These are phyloP conservation scores for Andricus curvator DNA, from an alignment of 2,888 invertebrate genomes.

Conservation along the genomic window DNA sequence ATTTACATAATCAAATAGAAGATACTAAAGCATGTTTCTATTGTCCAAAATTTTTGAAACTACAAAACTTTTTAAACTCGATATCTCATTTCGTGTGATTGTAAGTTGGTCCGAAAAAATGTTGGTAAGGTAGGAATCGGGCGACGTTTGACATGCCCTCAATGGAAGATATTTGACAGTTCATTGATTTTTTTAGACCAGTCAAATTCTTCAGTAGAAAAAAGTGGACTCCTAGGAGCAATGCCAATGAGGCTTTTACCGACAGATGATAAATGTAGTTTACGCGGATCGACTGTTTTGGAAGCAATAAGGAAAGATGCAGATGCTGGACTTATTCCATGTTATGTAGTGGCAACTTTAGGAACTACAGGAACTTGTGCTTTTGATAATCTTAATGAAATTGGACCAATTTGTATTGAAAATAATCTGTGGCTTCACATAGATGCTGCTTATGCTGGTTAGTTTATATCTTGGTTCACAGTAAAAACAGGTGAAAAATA, in stretches of 20 bases:
- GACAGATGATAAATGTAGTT: constrained; percentile 83
- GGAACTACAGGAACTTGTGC: constrained; percentile 94
- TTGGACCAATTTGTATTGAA: constrained; percentile 90
- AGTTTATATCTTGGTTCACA: neutral
- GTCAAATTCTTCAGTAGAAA: constrained; percentile 94
- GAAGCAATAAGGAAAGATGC: constrained; percentile 88
- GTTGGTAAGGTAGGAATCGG: too few relatives aligned
- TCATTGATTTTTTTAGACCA: constrained; percentile 80
- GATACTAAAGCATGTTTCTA: too few relatives aligned
- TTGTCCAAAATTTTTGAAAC: too few relatives aligned
- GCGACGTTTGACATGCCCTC: too few relatives aligned
- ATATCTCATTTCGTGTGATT: too few relatives aligned
- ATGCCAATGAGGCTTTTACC: constrained; percentile 88
- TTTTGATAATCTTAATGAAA: constrained; percentile 91
- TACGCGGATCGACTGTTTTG: constrained; percentile 85
- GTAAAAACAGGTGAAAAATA: too few relatives aligned
- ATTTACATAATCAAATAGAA: too few relatives aligned
- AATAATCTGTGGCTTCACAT: constrained; percentile 94
- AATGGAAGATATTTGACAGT: neutral
- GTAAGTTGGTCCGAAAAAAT: too few relatives aligned
- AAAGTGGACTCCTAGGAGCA: constrained; percentile 89
- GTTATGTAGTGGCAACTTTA: constrained; percentile 91
- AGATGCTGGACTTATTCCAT: constrained; percentile 90
- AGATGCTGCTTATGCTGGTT: constrained; percentile 96
- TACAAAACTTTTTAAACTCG: too few relatives aligned